These are phyloP conservation scores for Pyrgilauda ruficollis DNA, from an alignment of 2,113 vertebrate species.

Conservation along the genomic window DNA sequence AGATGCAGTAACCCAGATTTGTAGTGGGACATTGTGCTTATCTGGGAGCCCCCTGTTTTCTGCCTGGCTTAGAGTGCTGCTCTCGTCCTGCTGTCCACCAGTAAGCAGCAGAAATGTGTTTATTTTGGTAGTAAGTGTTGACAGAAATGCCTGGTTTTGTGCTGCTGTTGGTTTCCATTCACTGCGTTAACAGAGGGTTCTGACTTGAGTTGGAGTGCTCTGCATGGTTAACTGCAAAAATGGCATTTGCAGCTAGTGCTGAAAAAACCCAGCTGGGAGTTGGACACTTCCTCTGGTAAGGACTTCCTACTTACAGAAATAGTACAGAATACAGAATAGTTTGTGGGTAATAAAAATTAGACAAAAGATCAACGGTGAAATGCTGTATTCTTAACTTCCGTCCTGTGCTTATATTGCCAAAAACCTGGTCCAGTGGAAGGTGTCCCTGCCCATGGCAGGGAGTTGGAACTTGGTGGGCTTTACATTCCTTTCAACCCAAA, in stretches of 20 bases:
- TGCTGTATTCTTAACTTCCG: not conserved
- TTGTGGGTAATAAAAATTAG: not conserved
- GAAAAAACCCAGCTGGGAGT: not conserved
- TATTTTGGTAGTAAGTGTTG: constrained; percentile 58
- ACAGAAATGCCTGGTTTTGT: not conserved
- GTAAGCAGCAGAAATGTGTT: constrained; percentile 70
- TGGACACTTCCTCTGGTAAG: not conserved
- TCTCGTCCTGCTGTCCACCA: not conserved
- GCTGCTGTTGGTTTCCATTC: constrained; percentile 1
- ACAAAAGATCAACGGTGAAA: not conserved
- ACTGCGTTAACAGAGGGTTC: not conserved
- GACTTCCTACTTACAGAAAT: not conserved
- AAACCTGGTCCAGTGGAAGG: not conserved
- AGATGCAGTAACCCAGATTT: constrained; percentile 38
- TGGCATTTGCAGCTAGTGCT: not conserved
- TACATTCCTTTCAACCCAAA: not conserved
- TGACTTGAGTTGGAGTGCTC: constrained; percentile 18
- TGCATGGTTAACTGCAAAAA: constrained; percentile 16
- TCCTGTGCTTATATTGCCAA: not conserved
- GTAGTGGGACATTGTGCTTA: constrained; percentile 51
- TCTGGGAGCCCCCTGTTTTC: constrained; percentile 58
- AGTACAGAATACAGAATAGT: not conserved
- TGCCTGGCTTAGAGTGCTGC: constrained; percentile 57
- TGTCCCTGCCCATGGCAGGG: not conserved
- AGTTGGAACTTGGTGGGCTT: not conserved